These are phyloP conservation scores for Eupeodes latifasciatus DNA, from an alignment of 2,888 invertebrate genomes.

Conservation along the genomic window DNA sequence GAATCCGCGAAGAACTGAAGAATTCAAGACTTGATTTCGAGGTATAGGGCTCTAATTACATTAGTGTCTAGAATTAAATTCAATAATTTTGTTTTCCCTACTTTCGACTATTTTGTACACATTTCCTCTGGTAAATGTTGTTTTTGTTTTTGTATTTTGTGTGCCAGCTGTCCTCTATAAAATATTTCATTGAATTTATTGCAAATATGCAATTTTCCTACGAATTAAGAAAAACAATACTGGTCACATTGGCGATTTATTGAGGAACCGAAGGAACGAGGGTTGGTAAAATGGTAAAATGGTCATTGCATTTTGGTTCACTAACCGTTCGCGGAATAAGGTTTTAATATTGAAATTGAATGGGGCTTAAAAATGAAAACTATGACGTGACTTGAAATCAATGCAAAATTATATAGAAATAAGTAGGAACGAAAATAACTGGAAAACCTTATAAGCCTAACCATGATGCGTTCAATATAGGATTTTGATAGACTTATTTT, in stretches of 20 bases:
- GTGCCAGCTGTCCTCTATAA: not conserved
- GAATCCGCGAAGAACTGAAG: constrained; percentile 82
- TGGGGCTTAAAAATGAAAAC: not conserved
- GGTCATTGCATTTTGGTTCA: constrained; percentile 11
- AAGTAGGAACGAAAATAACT: not conserved
- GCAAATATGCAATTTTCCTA: constrained; percentile 67
- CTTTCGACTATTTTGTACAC: not conserved
- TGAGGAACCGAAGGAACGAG: not conserved
- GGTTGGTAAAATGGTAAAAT: constrained; percentile 15
- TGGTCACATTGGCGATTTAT: constrained; percentile 33
- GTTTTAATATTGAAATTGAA: constrained; percentile 3
- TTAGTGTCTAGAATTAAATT: constrained; percentile 79
- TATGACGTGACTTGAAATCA: not conserved
- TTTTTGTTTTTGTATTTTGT: constrained; percentile 3
- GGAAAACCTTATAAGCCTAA: not conserved
- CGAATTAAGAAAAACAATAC: constrained; percentile 18
- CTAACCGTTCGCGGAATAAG: constrained; percentile 6
- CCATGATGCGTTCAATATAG: not conserved
- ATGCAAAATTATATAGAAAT: not conserved
- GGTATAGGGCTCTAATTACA: constrained; percentile 83
- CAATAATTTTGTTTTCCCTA: constrained; percentile 58
- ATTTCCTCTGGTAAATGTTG: not conserved
- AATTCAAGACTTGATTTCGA: constrained; percentile 74
- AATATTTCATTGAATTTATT: constrained; percentile 50
- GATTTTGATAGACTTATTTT: constrained; percentile 54